Percentiles rank a stretch among this genome's conserved stretches.
Conservation (phyloP, 2,797 vertebrate genomes). For the Cuniculus paca region DNA sequence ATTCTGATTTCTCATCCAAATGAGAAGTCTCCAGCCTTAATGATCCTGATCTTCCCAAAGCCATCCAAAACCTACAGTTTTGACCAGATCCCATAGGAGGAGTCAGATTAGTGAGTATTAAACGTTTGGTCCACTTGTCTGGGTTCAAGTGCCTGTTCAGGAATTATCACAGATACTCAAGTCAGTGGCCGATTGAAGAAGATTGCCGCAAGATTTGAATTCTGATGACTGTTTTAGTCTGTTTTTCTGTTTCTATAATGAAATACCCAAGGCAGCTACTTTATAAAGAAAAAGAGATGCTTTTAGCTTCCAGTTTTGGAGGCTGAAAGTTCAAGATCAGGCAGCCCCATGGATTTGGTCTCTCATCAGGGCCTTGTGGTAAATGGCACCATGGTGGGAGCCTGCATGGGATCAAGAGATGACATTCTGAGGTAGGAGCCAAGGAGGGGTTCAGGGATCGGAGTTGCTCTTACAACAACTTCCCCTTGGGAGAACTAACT, state of each 20-base stretch:
- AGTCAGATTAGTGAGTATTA: neutral
- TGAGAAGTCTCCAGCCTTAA: neutral
- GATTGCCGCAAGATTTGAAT: neutral
- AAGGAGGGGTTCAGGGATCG: neutral
- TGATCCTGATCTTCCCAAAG: neutral
- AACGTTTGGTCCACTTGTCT: neutral
- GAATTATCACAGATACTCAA: neutral
- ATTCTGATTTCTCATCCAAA: neutral
- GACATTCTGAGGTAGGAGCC: neutral
- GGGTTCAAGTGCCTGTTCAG: accelerated
- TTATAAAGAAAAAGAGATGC: neutral
- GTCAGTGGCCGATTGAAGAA: neutral
- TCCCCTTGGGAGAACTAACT: neutral
- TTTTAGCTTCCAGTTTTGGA: neutral
- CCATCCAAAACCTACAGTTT: neutral
- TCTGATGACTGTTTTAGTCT: neutral
- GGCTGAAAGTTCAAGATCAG: neutral
- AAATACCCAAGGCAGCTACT: neutral
- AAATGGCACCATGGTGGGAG: neutral
- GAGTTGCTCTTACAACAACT: neutral
- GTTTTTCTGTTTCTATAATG: neutral
- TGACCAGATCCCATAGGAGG: neutral
- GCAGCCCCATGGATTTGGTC: neutral
- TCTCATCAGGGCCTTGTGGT: neutral
- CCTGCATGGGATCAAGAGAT: neutral